phyloP scores from a whole-genome alignment of 2,888 invertebrate genomes.

The Volucella inflata region DNA sequence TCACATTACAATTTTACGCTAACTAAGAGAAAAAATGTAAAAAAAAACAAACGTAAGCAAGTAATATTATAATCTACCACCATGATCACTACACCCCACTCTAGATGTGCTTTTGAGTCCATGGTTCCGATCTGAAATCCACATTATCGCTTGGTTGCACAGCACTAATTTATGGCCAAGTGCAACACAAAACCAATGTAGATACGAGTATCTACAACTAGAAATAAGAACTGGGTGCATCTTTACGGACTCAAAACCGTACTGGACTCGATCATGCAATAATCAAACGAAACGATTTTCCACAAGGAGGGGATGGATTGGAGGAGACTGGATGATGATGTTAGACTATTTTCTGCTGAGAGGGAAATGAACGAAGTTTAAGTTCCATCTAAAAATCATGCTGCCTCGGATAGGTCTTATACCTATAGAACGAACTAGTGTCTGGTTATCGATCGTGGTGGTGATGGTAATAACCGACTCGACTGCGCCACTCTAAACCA shows the following conservation, averaged over 20 bases:
- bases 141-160: constrained; percentile 68
- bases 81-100: not conserved
- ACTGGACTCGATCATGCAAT: constrained; percentile 56
- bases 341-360: too few relatives aligned
- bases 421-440: not conserved
- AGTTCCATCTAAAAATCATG: too few relatives aligned
- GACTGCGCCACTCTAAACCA: constrained; percentile 2
- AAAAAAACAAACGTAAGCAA: constrained; percentile 18
- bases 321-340: too few relatives aligned
- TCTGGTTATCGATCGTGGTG: constrained; percentile 14
- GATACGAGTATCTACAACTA: constrained; percentile 8
- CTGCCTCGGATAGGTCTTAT: too few relatives aligned
- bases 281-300: not conserved
- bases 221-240: constrained; percentile 59
- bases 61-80: constrained; percentile 14
- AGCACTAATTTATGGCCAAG: constrained; percentile 32
- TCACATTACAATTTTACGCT: constrained; percentile 33
- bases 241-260: constrained; percentile 69
- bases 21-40: not conserved
- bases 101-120: constrained; percentile 18
- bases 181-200: constrained; percentile 52
- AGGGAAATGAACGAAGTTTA: too few relatives aligned
- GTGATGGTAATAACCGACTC: not conserved
- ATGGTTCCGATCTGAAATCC: constrained; percentile 62
- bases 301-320: too few relatives aligned